These are phyloP conservation scores for Aurelia aurita DNA, from an alignment of 30 jellyfish, hydroid and myxozoan species.

Conservation along the genomic window DNA sequence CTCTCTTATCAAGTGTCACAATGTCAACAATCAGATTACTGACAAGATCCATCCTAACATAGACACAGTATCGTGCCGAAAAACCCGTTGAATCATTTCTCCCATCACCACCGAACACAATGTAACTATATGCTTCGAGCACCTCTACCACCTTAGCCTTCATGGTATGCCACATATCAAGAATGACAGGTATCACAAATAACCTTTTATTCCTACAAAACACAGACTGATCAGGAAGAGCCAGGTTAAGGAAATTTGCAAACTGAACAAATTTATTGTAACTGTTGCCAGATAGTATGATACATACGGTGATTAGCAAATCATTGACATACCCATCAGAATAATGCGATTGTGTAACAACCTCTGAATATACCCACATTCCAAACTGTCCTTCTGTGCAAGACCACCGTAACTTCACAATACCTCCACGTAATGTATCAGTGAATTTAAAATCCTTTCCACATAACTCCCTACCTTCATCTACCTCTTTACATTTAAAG, in stretches of 20 bases:
- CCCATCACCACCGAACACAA: slow-evolving; percentile 38
- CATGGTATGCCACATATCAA: slow-evolving; percentile 11
- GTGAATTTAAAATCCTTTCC: neutral
- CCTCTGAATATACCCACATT: slow-evolving; percentile 48
- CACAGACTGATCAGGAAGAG: slow-evolving; percentile 4
- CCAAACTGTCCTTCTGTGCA: slow-evolving; percentile 27
- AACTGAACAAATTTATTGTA: slow-evolving; percentile 3
- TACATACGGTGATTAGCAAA: neutral
- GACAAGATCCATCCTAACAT: slow-evolving; percentile 51
- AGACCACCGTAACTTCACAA: slow-evolving; percentile 9
- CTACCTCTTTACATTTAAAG: neutral
- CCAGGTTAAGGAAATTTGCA: slow-evolving; percentile 21
- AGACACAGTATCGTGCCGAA: slow-evolving; percentile 36
- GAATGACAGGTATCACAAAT: slow-evolving; percentile 4
- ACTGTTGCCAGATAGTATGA: slow-evolving; percentile 34
- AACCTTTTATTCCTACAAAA: neutral
- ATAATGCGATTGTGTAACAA: neutral
- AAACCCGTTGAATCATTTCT: slow-evolving; percentile 58
- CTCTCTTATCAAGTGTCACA: slow-evolving; percentile 33
- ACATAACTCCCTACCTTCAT: neutral
- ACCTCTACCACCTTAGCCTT: neutral
- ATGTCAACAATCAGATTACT: slow-evolving; percentile 31
- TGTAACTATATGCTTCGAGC: neutral
- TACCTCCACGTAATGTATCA: neutral
- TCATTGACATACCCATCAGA: slow-evolving; percentile 18